A percentile compares a stretch with the other conserved stretches of the same genome.
Conservation (phyloP, 2,888 invertebrate species). For the Cataglyphis rosenhaueri region DNA sequence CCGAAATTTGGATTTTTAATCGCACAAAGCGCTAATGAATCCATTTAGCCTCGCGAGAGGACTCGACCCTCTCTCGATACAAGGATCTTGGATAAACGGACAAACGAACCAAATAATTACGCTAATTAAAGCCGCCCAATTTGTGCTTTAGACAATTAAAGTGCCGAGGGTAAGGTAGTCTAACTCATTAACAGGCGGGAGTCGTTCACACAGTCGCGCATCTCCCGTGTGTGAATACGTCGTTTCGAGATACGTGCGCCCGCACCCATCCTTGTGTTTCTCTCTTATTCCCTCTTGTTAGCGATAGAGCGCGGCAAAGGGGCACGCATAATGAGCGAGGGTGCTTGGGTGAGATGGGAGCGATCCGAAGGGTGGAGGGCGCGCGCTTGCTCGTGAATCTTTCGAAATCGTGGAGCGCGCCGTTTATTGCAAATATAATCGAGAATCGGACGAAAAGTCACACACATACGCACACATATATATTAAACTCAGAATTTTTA, state of each 20-base stretch:
- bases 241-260: constrained; percentile 65
- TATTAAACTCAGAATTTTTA: not conserved
- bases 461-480: too few species aligned
- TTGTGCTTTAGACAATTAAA: constrained; percentile 79
- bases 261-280: constrained; percentile 66
- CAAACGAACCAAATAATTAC: constrained; percentile 83
- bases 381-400: constrained; percentile 44
- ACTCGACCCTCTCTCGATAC: constrained; percentile 65
- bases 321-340: constrained; percentile 55
- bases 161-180: constrained; percentile 78
- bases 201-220: constrained; percentile 52
- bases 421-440: not conserved
- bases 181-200: constrained; percentile 74
- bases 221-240: constrained; percentile 69
- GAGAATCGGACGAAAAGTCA: not conserved
- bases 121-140: constrained; percentile 85
- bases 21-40: constrained; percentile 73
- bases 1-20: constrained; percentile 71
- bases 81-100: constrained; percentile 75
- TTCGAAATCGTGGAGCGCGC: constrained; percentile 18
- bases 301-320: constrained; percentile 52
- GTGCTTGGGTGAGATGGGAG: constrained; percentile 28
- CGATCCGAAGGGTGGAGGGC: constrained; percentile 36
- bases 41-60: constrained; percentile 65
- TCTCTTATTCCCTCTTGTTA: constrained; percentile 73